A percentile compares a stretch with the other conserved stretches of the same genome.
phyloP scores from a whole-genome alignment of 2,888 invertebrate species.

The Heterodera filipjevi region DNA sequence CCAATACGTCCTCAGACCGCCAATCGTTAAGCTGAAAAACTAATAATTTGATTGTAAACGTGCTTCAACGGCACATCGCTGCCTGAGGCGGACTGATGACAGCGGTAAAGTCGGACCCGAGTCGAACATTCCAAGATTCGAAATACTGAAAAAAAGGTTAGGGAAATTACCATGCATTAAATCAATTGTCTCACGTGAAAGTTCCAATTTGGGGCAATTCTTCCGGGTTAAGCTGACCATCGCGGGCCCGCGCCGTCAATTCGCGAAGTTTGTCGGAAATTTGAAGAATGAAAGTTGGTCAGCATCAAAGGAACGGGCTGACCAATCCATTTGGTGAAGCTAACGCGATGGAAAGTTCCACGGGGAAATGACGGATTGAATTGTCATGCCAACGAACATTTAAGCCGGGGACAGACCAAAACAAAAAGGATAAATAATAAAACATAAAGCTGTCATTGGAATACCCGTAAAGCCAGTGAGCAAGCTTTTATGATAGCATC shows the following conservation, averaged over 20 bases:
- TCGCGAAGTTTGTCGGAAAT: constrained; percentile 69
- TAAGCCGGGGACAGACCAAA: constrained; percentile 66
- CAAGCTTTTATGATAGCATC: constrained; percentile 75
- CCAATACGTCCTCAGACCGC: not conserved
- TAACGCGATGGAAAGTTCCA: constrained; percentile 73
- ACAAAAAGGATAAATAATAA: constrained; percentile 23
- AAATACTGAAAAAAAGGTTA: constrained; percentile 70
- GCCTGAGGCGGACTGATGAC: constrained; percentile 76
- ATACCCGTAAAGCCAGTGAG: constrained; percentile 71
- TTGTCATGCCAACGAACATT: constrained; percentile 66
- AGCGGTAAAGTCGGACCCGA: constrained; percentile 71
- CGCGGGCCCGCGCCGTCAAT: constrained; percentile 53
- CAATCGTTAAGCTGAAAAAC: constrained; percentile 13
- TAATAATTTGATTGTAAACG: not conserved
- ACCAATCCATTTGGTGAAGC: constrained; percentile 78
- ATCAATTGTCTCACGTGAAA: constrained; percentile 65
- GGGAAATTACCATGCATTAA: too few species aligned
- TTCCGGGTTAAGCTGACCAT: constrained; percentile 73
- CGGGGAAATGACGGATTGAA: constrained; percentile 32
- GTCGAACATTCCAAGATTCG: constrained; percentile 76
- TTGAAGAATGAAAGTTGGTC: constrained; percentile 70
- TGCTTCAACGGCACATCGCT: constrained; percentile 69
- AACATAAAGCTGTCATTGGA: too few species aligned
- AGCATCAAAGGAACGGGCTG: constrained; percentile 84
- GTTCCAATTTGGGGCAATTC: constrained; percentile 73